Conservation (phyloP, 1,140 invertebrate genomes). For the Atta texana region DNA sequence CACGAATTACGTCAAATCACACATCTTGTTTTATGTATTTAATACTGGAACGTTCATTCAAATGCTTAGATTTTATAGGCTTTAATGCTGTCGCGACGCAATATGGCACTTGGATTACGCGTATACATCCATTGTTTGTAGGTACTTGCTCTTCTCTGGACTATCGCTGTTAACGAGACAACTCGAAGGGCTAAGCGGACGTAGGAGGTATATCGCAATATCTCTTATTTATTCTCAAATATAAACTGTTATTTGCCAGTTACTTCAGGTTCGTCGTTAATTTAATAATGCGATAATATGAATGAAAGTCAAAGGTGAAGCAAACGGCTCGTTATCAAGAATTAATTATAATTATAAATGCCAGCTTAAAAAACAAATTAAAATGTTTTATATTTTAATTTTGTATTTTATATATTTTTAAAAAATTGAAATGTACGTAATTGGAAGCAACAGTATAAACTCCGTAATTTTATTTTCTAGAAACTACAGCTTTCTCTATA, state of each 20-base stretch:
- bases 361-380: not conserved
- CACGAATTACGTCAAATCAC: constrained; percentile 46
- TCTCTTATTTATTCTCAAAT: constrained; percentile 5
- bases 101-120: constrained; percentile 60
- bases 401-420: not conserved
- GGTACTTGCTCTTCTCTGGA: constrained; percentile 32
- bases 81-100: constrained; percentile 53
- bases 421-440: not conserved
- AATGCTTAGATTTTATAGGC: constrained; percentile 55
- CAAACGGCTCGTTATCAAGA: not conserved
- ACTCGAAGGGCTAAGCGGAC: constrained; percentile 24
- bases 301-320: not conserved
- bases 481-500: not conserved
- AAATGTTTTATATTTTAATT: no score
- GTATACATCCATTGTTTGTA: constrained; percentile 43
- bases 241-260: not conserved
- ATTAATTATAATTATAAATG: not conserved
- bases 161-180: constrained; percentile 13
- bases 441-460: not conserved
- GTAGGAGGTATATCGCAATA: constrained; percentile 21
- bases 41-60: constrained; percentile 62
- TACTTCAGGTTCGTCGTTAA: not conserved
- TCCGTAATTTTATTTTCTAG: not conserved
- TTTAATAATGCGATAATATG: not conserved
- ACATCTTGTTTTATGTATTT: constrained; percentile 35